These are phyloP conservation scores for Eubucco bourcierii DNA, from an alignment of 2,113 vertebrate species.

Conservation along the genomic window DNA sequence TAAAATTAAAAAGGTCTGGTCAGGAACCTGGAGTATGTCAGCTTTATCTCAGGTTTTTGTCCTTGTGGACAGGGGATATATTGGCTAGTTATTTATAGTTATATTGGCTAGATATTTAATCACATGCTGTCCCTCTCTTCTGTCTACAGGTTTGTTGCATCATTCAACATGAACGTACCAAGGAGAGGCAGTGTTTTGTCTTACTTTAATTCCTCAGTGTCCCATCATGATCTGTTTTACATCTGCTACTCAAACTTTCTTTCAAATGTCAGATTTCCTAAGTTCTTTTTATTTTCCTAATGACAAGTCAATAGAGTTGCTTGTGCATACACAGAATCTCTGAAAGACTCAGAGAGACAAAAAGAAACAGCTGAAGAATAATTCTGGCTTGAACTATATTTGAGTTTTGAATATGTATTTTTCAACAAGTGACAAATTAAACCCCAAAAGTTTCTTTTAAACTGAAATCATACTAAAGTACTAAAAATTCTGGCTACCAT, in stretches of 20 bases:
- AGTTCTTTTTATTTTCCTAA: neutral
- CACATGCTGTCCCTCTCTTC: neutral
- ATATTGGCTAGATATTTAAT: no score
- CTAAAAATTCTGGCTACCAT: neutral
- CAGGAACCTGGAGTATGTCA: neutral
- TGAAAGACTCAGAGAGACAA: neutral
- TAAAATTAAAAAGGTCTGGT: neutral
- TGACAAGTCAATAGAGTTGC: neutral
- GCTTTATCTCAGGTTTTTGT: neutral
- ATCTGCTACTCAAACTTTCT: neutral
- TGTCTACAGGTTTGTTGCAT: neutral
- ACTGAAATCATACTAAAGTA: neutral
- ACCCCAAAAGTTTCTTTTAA: neutral
- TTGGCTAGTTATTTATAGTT: no score
- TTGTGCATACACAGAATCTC: neutral
- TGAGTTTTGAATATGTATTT: neutral
- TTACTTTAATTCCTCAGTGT: neutral
- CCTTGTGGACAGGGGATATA: neutral
- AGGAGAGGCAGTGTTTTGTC: neutral
- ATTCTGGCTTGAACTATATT: neutral
- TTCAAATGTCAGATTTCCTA: neutral
- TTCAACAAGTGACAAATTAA: neutral
- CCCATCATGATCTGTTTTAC: neutral
- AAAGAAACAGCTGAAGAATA: neutral
- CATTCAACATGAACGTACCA: fast-evolving